Evolutionary conservation across 30 jellyfish, hydroid and myxozoan species (phyloP), one percentile per base, ranked within the genome.

Genomic region (Rhopilema esculentum): DNA sequence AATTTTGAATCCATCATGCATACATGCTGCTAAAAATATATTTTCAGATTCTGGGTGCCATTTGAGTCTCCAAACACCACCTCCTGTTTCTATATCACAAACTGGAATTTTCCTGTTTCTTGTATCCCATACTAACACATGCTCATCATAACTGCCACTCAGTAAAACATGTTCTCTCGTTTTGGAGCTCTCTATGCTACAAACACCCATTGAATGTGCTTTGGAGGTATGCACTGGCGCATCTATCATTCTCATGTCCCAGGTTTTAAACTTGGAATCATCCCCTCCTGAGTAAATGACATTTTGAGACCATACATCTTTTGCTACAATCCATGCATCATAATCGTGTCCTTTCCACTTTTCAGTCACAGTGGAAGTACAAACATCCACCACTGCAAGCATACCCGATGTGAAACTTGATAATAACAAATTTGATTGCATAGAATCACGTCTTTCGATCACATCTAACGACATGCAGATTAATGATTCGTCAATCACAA

Each of bases 21-120:
- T 93, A 61, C 98, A 93, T 15, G 98, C 98, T 0, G 97, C 89
- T 0, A 89, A 75, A 21, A 93, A 66, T n/a, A 66, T 19, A 32
- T 80, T 65, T 22, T 81, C 89, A 33, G 20, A 1, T 1, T 77
- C 26, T 12, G 97, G 97, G 74, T 89, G 97, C 98, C 98, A 93
- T 73, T 93, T 93, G 82, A 93, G 66, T 61, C 98, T 91, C 98
- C 98, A 93, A 8, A 93, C 97, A 33, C 98, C 98, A 21, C 98
- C 98, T 6, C 98, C 97, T 23, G 94, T 32, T 9, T 83, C 89
- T 1, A 82, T 67, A 20, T 61, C 83, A 49, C 84, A 32, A 20
- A 93, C 28, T 23, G 98, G 98, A 50, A 29, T 51, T 71, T 49
- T 77, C 64, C 77, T 88, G 22, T 68, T 66, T 65, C 98, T 62